Percentiles rank a stretch among this genome's conserved stretches.
phyloP scores from a whole-genome alignment of 2,888 invertebrate genomes.

The Lepidocyrtoides sp. region DNA sequence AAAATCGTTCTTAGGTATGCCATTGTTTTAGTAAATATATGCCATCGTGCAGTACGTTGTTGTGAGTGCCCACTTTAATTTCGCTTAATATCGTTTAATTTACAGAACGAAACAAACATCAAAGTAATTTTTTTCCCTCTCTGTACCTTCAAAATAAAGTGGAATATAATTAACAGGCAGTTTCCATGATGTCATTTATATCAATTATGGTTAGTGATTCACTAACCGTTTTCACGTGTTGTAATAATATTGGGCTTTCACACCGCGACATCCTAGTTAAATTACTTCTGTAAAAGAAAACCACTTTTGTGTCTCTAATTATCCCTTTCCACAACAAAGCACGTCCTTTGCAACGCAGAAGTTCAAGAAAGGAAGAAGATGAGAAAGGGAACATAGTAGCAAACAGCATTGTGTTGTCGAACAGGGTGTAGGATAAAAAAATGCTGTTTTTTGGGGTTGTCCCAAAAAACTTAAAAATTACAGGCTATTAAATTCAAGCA shows the following conservation, averaged over 20 bases:
- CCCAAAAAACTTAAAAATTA: conserved; percentile 76
- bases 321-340: conserved; percentile 38
- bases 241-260: not conserved
- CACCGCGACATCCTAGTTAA: not conserved
- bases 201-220: no score
- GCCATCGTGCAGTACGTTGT: no score
- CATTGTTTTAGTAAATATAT: no score
- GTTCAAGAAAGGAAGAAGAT: not conserved
- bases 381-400: not conserved
- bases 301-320: conserved; percentile 63
- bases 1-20: no score
- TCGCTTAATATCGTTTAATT: no score
- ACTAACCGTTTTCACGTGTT: not conserved
- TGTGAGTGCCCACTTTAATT: no score
- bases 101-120: no score
- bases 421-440: not conserved
- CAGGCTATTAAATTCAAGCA: conserved; percentile 57
- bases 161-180: not conserved
- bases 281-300: conserved; percentile 54
- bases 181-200: no score
- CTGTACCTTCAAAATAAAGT: no score
- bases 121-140: no score
- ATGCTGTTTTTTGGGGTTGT: conserved; percentile 52
- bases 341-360: not conserved
- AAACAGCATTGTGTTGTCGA: no score